Conservation (phyloP, 2,113 vertebrate genomes). For the Notiomystis cincta region DNA sequence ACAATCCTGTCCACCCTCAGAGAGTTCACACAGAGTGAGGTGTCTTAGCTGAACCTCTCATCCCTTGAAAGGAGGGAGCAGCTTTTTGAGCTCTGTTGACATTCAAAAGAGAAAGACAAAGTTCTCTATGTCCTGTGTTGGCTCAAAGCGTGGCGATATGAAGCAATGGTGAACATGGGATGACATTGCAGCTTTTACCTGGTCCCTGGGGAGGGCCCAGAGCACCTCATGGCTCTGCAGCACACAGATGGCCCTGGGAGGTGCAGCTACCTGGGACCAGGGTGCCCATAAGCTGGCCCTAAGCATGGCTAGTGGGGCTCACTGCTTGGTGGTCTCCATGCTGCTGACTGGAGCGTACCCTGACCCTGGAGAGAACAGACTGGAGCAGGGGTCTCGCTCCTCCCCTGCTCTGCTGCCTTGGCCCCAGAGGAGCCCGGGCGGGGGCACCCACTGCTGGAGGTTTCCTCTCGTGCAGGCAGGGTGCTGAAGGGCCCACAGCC, state of each 20-base stretch:
- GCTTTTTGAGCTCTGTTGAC: background rate
- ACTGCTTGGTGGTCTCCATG: background rate
- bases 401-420: background rate
- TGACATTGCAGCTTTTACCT: slow-evolving; percentile 42
- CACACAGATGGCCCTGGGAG: background rate
- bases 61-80: slow-evolving; percentile 8
- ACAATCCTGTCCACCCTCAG: background rate
- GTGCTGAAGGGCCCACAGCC: background rate
- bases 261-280: background rate
- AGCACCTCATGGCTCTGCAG: background rate
- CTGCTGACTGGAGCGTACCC: background rate
- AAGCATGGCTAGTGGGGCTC: background rate
- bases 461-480: background rate
- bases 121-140: background rate
- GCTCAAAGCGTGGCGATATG: slow-evolving; percentile 46
- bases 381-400: background rate
- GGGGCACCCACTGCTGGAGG: background rate
- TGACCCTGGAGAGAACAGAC: accelerated
- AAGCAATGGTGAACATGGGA: slow-evolving; percentile 58
- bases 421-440: background rate
- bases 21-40: background rate
- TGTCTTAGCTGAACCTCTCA: slow-evolving; percentile 20
- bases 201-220: background rate
- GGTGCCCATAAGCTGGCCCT: background rate
- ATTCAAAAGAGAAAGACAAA: slow-evolving; percentile 33